phyloP scores from a whole-genome alignment of 2,113 vertebrate species.

The Ciconia maguari region DNA sequence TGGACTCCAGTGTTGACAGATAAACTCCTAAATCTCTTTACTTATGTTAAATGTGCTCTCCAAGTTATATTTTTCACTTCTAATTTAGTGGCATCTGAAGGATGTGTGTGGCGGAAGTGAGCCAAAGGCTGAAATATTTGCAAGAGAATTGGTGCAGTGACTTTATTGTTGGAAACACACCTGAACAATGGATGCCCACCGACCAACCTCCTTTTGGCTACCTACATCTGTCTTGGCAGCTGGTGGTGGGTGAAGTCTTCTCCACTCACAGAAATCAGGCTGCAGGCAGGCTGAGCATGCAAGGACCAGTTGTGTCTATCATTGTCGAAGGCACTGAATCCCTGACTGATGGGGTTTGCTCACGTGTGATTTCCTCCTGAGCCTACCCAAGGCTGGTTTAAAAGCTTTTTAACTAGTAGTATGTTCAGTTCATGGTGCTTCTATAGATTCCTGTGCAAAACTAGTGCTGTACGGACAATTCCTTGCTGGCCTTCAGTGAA shows the following conservation, averaged over 20 bases:
- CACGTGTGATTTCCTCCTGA: neutral
- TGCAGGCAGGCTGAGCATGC: neutral
- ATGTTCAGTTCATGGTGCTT: neutral
- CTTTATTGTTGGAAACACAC: slow-evolving; percentile 10
- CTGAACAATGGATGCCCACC: neutral
- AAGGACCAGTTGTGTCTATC: neutral
- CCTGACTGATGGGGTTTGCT: neutral
- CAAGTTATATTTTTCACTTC: slow-evolving; percentile 41
- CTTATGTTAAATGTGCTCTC: slow-evolving; percentile 14
- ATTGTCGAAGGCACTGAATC: neutral
- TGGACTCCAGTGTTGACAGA: slow-evolving; percentile 66
- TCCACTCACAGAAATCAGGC: neutral
- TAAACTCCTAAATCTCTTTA: slow-evolving; percentile 63
- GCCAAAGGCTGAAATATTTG: neutral
- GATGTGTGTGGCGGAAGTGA: neutral
- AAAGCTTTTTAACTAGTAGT: neutral
- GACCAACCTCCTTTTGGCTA: neutral
- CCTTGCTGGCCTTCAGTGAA: accelerated
- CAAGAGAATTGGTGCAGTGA: neutral
- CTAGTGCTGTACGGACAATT: neutral
- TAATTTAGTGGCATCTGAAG: slow-evolving; percentile 23
- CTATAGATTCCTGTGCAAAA: neutral
- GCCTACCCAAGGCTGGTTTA: neutral
- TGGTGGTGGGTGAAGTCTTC: neutral
- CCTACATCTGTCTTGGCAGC: neutral